Evolutionary conservation across 1,140 invertebrate species (phyloP), one percentile per base, ranked within the genome.

Genomic region (Tetragnatha versicolor): DNA sequence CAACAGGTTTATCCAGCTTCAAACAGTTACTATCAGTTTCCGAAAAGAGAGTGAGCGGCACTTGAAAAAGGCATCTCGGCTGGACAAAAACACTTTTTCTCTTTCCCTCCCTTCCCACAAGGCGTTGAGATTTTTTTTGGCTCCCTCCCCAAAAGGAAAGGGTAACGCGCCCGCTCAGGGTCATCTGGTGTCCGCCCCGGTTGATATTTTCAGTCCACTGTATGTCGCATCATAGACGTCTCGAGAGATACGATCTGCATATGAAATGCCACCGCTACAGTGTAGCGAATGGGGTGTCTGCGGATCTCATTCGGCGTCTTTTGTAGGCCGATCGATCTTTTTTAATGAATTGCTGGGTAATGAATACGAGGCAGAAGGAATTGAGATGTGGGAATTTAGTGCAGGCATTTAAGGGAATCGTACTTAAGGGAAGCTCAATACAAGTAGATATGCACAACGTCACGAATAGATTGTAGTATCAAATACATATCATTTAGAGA

Each of bases 1-100:
- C 60, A 73, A 73, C 69, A 73, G 69, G 69, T 73, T 73, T 73
- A 73, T 73, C 69, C 69, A 60, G 69, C 51, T 73, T 53, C 39
- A 42, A 73, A 73, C 55, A 73, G 37, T 60, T 60, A 47, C 72
- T 75, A 75, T 75, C 72, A 75, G 58, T 75, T 75, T 70, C 55
- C 39, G 17, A 39, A 63, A 31, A 39, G 3, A 37, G 33, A n/a
- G n/a, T n/a, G n/a, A 20, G 42, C 58, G 10, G 45, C 17, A 27
- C 37, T 42, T 73, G 33, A 55, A 42, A 12, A 42, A 42, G 33
- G 33, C 69, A 27, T 39, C 25, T 73, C 39, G n/a, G 29, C 14
- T 29, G 55, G 35, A 33, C 20, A 22, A 70, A 70, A 70, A 70
- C 31, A 70, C 20, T 37, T 70, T 33, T 49, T 47, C 49, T 27